Evolutionary conservation across 1,140 invertebrate species (phyloP), one percentile per base, ranked within the genome.

Genomic region (Riptortus pedestris): DNA sequence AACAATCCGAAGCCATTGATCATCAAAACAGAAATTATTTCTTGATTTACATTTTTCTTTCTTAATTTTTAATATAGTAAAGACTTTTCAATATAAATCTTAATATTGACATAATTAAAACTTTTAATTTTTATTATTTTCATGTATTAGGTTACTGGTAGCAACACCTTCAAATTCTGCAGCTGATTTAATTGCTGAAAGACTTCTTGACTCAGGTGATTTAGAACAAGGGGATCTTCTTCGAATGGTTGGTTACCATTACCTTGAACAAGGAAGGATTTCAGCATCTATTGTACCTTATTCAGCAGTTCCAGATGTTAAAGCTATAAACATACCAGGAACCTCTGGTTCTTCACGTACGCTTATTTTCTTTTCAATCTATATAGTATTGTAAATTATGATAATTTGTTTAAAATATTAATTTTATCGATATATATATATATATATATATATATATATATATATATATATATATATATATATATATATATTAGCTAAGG

Each of bases 161-260:
- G 88, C 86, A 26, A 85, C 91, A 9, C 92, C 93, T 0, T 93
- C 91, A 0, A 94, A 94, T 70, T 90, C 86, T 74, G 86, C 91
- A 11, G 87, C 91, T 2, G 90, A 95, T 79, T 77, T 57, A 5
- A 57, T 57, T 27, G 24, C 52, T 26, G 52, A 57, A 29, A n/a
- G 52, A 14, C 14, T 57, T 5, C 14, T 57, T 18, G 52, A 57
- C n/a, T n/a, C 52, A 24, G 52, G 52, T 27, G 28, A 26, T 57
- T 57, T 57, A 29, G 24, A 57, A 29, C 52, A 57, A 29, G 52
- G 52, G 5, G 52, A 57, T 57, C n/a, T 57, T 5, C 24, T 57
- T 2, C 22, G 52, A 26, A 57, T 57, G 52, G 52, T 57, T 26
- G 52, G 52, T 57, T 57, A 57, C 27, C 52, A 57, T 57, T 57